Evolutionary conservation across 2,888 invertebrate genomes (phyloP).

Genomic region (Pollenia amentaria): DNA sequence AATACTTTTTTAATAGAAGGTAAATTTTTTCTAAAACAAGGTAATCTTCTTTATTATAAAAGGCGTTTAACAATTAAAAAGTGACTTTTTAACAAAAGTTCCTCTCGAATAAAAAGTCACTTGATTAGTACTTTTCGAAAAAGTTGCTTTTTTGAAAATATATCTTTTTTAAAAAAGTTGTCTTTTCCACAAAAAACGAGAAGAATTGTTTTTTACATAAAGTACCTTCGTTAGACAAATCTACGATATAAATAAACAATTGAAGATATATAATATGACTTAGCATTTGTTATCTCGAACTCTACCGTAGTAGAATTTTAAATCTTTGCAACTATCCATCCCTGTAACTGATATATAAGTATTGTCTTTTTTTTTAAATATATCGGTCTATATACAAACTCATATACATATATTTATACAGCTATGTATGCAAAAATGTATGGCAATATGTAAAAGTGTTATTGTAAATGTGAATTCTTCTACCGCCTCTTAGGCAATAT

Average conservation of each 20-base stretch:
- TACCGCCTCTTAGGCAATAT: slow-evolving; percentile 69
- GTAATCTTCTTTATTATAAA: neutral
- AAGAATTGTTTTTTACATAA: neutral
- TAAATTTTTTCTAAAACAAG: neutral
- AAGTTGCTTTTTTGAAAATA: neutral
- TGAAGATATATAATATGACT: no score
- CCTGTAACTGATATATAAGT: neutral
- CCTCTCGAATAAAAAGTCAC: neutral
- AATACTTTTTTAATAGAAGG: neutral
- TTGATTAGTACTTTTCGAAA: neutral
- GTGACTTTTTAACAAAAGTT: neutral
- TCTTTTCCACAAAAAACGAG: no score
- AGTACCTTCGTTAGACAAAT: neutral
- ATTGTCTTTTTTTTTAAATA: neutral
- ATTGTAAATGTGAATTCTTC: slow-evolving; percentile 73
- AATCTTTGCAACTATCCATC: neutral
- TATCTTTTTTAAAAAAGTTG: neutral
- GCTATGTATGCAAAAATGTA: neutral
- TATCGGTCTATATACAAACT: neutral
- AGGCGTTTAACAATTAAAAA: neutral
- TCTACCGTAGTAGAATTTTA: neutral
- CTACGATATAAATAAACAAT: no score
- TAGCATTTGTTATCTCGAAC: no score
- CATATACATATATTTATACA: neutral
- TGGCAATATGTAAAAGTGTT: slow-evolving; percentile 58